Evolutionary conservation across 2,797 vertebrate species (phyloP).

Genomic region (Steatocranus sp.): DNA sequence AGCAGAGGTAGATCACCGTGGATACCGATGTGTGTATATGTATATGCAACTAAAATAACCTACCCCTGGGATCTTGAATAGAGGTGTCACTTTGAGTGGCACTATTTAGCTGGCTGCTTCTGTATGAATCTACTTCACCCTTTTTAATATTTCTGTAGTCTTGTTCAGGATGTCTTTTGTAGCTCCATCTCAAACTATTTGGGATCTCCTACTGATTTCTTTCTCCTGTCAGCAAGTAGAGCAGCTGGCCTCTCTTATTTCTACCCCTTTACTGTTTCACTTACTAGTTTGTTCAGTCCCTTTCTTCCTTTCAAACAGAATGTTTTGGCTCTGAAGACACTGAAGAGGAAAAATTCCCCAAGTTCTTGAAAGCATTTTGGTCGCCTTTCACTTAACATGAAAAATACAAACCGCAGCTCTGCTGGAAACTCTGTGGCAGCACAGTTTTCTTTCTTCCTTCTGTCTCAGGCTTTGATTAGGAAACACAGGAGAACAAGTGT

Average conservation of each 20-base stretch:
- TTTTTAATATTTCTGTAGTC: neutral
- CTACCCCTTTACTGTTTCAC: neutral
- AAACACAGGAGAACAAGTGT: constrained; percentile 36
- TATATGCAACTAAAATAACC: constrained; percentile 32
- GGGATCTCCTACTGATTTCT: constrained; percentile 13
- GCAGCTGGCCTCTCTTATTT: constrained; percentile 11
- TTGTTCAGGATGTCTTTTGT: neutral
- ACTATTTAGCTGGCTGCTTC: neutral
- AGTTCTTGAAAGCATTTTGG: constrained; percentile 33
- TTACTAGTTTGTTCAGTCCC: constrained; percentile 8
- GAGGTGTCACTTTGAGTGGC: constrained; percentile 28
- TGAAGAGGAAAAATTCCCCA: constrained; percentile 39
- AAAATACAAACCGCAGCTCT: constrained; percentile 40
- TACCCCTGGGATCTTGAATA: constrained; percentile 12
- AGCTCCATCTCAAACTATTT: neutral
- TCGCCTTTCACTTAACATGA: constrained; percentile 44
- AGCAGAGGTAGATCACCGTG: constrained; percentile 20
- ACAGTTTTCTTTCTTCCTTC: constrained; percentile 17
- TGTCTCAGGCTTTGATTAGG: constrained; percentile 23
- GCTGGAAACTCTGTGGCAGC: constrained; percentile 30
- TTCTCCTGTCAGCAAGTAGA: constrained; percentile 11
- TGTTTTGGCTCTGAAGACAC: constrained; percentile 38
- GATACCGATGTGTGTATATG: constrained; percentile 30
- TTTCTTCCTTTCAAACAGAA: constrained; percentile 27
- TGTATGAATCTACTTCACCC: neutral